Conservation (phyloP, 2,113 vertebrate genomes). For the Corvus cornix region DNA sequence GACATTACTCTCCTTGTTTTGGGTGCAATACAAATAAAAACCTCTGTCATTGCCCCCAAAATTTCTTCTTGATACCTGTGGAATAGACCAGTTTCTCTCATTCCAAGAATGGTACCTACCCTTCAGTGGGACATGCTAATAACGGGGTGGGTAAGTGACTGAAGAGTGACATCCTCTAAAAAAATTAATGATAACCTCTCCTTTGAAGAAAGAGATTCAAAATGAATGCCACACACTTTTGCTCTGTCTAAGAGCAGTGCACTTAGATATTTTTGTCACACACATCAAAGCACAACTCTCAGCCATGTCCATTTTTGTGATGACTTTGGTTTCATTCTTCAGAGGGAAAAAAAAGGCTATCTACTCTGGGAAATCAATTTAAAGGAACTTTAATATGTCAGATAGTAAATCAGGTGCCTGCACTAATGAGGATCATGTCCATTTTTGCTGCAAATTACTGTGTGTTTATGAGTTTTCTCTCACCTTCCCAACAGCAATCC, state of each 20-base stretch:
- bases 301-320: not conserved
- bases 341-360: accelerated
- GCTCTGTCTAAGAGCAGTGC: not conserved
- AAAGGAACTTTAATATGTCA: not conserved
- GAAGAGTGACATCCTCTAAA: not conserved
- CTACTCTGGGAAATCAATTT: not conserved
- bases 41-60: not conserved
- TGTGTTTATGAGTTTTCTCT: accelerated
- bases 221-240: not conserved
- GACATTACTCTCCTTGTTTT: not conserved
- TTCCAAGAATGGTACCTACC: not conserved
- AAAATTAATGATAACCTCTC: not conserved
- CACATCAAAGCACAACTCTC: not conserved
- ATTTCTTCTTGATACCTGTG: not conserved
- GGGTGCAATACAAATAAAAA: not conserved
- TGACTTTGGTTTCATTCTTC: not conserved
- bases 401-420: not conserved
- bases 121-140: not conserved
- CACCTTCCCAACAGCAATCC: not conserved
- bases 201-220: not conserved
- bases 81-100: not conserved
- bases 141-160: not conserved
- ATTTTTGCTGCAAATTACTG: not conserved
- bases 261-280: not conserved
- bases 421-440: not conserved